Base-by-base conservation (phyloP, 2,113 vertebrate species). In the Vulpes vulpes region DNA sequence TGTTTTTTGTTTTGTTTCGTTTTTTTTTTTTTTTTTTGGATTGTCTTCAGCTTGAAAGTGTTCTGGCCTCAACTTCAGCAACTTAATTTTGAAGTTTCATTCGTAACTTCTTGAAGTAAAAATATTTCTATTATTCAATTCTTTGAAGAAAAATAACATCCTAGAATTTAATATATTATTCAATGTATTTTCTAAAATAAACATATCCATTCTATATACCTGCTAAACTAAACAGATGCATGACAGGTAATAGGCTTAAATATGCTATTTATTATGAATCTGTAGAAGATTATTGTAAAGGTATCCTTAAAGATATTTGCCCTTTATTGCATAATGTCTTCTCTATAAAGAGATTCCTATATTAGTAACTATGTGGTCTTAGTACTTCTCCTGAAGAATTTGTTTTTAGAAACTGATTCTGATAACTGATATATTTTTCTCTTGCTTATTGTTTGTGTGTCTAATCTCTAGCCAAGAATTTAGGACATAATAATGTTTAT, bases 31-130 rank as follows among this genome's bases (percentile, higher is more conserved):
- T 51, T 60, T 23, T 20, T 67, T 74, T 51, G 43, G 32, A 67
- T 57, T 78, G 53, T 87, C 10, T 53, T 57, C 11, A 67, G 3
- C 27, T 85, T 30, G 5, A 35, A 93, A 15, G n/a, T 67, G 2
- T 23, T 73, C 69, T 83, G 16, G 22, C 89, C 25, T 91, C 38
- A 91, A 71, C 20, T 57, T 97, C 30, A 20, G 23, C 30, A 86
- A 2, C 81, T 89, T 85, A 38, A 71, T 53, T 71, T 88, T 88
- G 6, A 97, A 93, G 35, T 35, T 82, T 94, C 78, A 74, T 79
- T 94, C 87, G 65, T 55, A 87, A 73, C 49, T 91, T 74, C 32
- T 85, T 83, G 38, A 92, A 65, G 60, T 43, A 84, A 94, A 93
- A 94, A 84, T 49, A 35, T 74, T 88, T 79, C 67, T 51, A 55